Evolutionary conservation across 2,797 vertebrate species (phyloP).

Genomic region (Uromys caudimaculatus): DNA sequence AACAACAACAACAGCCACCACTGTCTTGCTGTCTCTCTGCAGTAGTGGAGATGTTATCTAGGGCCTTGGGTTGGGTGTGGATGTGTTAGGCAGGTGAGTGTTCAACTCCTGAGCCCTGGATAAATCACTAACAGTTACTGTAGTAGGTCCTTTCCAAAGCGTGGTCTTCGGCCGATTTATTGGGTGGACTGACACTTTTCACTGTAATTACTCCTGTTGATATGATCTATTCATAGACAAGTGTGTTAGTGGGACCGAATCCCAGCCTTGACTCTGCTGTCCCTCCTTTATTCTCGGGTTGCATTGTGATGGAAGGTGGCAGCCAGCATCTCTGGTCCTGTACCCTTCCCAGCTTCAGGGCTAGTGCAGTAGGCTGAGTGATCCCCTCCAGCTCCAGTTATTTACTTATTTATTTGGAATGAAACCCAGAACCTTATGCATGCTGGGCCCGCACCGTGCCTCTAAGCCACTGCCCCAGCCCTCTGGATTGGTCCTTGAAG

Average conservation of each 20-base stretch:
- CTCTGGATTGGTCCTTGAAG: not conserved
- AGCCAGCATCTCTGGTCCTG: not conserved
- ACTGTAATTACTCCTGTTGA: not conserved
- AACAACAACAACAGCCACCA: not conserved
- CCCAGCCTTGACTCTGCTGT: not conserved
- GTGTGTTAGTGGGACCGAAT: not conserved
- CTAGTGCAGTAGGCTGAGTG: not conserved
- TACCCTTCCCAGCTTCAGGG: not conserved
- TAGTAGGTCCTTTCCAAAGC: not conserved
- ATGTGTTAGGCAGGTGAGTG: not conserved
- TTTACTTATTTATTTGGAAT: not conserved
- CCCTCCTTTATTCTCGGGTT: not conserved
- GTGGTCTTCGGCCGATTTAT: not conserved
- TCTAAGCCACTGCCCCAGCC: not conserved
- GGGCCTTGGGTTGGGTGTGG: not conserved
- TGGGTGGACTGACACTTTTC: not conserved
- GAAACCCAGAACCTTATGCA: not conserved
- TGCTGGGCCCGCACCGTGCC: not conserved
- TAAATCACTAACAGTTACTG: not conserved
- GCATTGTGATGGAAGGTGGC: not conserved
- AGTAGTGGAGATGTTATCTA: not conserved
- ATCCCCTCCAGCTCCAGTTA: not conserved
- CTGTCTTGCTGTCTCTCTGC: not conserved
- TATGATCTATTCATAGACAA: slow-evolving; percentile 16
- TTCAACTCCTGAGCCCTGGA: not conserved